Percentiles rank a stretch among this genome's conserved stretches.
phyloP scores from a whole-genome alignment of 2,888 invertebrate genomes.

The Stenurella melanura region DNA sequence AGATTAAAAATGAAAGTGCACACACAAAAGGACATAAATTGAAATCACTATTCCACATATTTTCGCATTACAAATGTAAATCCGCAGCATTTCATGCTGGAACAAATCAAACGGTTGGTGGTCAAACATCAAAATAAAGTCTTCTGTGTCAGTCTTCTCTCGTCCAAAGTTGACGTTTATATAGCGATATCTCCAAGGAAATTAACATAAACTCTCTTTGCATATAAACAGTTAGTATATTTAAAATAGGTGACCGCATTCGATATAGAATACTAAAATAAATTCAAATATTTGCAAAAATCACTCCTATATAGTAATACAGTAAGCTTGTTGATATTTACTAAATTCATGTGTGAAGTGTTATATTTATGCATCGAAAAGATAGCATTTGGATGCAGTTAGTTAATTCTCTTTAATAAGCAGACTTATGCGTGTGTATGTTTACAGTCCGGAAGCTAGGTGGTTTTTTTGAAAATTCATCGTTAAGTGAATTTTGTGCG shows the following conservation, averaged over 20 bases:
- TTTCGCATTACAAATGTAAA: constrained; percentile 62
- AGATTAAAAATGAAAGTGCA: constrained; percentile 55
- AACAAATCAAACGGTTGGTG: constrained; percentile 58
- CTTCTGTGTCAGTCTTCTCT: constrained; percentile 60
- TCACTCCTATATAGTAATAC: neutral
- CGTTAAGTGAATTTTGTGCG: no score
- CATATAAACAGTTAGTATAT: constrained; percentile 56
- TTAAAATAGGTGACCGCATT: constrained; percentile 36
- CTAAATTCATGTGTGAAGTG: no score
- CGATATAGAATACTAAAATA: constrained; percentile 19
- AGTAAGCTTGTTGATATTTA: neutral
- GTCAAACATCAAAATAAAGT: constrained; percentile 66
- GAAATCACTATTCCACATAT: constrained; percentile 56
- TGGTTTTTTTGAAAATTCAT: no score
- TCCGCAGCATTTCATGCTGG: constrained; percentile 47
- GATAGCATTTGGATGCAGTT: no score
- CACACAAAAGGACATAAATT: constrained; percentile 66
- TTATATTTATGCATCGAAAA: no score
- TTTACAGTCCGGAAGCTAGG: no score
- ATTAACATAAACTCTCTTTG: constrained; percentile 56
- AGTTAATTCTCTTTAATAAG: no score
- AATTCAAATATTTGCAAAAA: constrained; percentile 8
- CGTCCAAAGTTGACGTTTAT: constrained; percentile 54
- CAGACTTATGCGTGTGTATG: no score
- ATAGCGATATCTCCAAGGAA: constrained; percentile 47